A percentile compares a stretch with the other conserved stretches of the same genome.
These are phyloP conservation scores for Pyxicephalus adspersus DNA, from an alignment of 2,113 vertebrate species.

Conservation along the genomic window DNA sequence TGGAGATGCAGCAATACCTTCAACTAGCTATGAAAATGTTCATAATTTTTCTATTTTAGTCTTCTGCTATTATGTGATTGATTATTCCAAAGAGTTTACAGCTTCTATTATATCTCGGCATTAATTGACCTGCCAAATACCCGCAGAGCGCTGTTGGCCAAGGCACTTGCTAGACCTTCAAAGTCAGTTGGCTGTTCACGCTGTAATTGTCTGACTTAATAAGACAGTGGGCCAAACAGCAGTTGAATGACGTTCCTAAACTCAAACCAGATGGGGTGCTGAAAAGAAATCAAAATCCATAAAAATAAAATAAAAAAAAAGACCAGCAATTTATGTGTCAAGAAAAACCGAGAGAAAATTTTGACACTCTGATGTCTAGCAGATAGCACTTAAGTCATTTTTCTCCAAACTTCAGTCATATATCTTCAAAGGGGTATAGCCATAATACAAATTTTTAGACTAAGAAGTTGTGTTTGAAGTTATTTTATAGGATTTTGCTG, in stretches of 20 bases:
- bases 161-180: neutral
- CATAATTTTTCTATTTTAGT: conserved; percentile 2
- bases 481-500: conserved; percentile 99
- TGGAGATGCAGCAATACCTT: too few relatives aligned
- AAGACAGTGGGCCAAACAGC: conserved; percentile 76
- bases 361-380: conserved; percentile 97
- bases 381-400: conserved; percentile 99
- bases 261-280: conserved; percentile 78
- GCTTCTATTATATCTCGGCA: conserved; percentile 14
- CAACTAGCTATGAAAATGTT: neutral
- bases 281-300: conserved; percentile 78
- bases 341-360: conserved; percentile 94
- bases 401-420: conserved; percentile 99
- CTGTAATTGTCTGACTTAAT: conserved; percentile 72
- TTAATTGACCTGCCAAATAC: conserved; percentile 14
- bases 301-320: conserved; percentile 83
- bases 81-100: conserved; percentile 18
- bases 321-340: conserved; percentile 93
- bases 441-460: conserved; percentile 99
- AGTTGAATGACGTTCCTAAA: conserved; percentile 77
- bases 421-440: conserved; percentile 98
- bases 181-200: conserved; percentile 56
- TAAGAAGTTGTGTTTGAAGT: conserved; percentile 99
- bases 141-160: conserved; percentile 1
- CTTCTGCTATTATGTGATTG: neutral